Conservation (phyloP, 2,888 invertebrate genomes). For the Calliphora vomitoria region DNA sequence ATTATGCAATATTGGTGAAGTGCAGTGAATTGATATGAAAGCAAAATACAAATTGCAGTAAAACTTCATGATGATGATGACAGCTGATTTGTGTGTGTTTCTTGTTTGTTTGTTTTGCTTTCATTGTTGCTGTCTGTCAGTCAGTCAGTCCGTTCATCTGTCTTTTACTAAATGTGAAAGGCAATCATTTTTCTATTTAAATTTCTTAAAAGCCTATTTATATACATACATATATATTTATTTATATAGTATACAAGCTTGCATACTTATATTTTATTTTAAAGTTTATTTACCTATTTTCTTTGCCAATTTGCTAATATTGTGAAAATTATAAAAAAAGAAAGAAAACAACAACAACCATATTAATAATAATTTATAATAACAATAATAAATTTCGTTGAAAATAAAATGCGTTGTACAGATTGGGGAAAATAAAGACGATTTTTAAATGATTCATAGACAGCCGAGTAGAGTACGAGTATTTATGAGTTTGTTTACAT, state of each 20-base stretch:
- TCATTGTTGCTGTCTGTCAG: slow-evolving; percentile 1
- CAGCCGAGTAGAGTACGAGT: background rate
- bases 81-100: slow-evolving; percentile 25
- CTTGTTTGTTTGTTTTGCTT: background rate
- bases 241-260: background rate
- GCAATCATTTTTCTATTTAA: slow-evolving; percentile 49
- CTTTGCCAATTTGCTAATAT: slow-evolving; percentile 43
- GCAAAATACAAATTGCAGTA: slow-evolving; percentile 13
- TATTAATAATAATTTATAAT: slow-evolving; percentile 23
- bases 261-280: background rate
- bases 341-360: slow-evolving; percentile 17
- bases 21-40: slow-evolving; percentile 16
- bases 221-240: background rate
- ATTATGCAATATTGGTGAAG: slow-evolving; percentile 67
- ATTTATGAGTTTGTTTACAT: slow-evolving; percentile 23
- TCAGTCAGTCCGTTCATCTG: background rate
- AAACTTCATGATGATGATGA: slow-evolving; percentile 37
- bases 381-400: slow-evolving; percentile 34
- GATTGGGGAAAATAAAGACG: slow-evolving; percentile 12
- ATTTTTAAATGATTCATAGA: slow-evolving; percentile 36
- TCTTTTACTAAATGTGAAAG: slow-evolving; percentile 21
- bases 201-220: slow-evolving; percentile 51
- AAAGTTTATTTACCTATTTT: slow-evolving; percentile 11
- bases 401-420: slow-evolving; percentile 64
- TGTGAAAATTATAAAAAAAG: slow-evolving; percentile 20